A percentile compares a stretch with the other conserved stretches of the same genome.
These are phyloP conservation scores for Otus sunia DNA, from an alignment of 2,113 vertebrate species.

Conservation along the genomic window DNA sequence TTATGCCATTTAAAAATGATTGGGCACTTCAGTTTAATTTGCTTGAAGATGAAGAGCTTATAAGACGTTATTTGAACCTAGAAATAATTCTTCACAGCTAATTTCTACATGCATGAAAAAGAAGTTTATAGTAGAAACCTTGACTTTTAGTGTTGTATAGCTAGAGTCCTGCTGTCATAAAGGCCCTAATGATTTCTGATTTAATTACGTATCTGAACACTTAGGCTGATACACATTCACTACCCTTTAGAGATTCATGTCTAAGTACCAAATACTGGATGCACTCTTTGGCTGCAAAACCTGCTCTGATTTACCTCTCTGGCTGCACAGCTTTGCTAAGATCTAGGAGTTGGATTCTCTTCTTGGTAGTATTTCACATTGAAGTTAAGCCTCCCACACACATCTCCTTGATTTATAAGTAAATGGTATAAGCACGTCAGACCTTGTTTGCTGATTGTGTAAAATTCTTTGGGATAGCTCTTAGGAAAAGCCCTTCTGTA, in stretches of 20 bases:
- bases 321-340: not conserved
- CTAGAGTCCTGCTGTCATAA: not conserved
- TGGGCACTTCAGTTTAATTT: slow-evolving; percentile 49
- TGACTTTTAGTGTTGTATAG: not conserved
- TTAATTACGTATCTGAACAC: not conserved
- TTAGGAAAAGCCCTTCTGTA: not conserved
- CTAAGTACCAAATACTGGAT: not conserved
- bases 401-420: not conserved
- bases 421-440: not conserved
- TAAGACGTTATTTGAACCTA: not conserved
- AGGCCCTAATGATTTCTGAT: slow-evolving; percentile 3
- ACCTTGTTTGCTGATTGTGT: not conserved
- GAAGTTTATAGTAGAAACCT: not conserved
- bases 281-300: not conserved
- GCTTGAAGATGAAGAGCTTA: not conserved
- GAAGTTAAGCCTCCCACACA: not conserved
- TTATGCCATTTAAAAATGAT: slow-evolving; percentile 28
- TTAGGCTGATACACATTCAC: not conserved
- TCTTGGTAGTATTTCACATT: not conserved
- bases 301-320: not conserved
- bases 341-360: not conserved
- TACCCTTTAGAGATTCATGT: not conserved
- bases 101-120: not conserved
- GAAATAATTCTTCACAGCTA: slow-evolving; percentile 31
- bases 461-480: not conserved